Conservation (phyloP, 2,113 vertebrate genomes). For the Collichthys lucidus region DNA sequence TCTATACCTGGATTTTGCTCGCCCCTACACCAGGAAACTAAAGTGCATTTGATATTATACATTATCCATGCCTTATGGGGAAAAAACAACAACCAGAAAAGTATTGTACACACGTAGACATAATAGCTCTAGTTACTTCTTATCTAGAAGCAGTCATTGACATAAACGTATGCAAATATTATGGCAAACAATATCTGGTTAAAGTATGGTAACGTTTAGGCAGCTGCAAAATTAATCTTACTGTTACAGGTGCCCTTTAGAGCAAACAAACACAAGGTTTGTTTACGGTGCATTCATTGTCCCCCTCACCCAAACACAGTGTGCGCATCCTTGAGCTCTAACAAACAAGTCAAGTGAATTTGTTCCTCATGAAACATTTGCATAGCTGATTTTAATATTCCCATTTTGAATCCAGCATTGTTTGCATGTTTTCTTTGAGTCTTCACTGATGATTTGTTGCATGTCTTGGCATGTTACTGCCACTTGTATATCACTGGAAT, state of each 20-base stretch:
- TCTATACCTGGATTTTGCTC: slow-evolving; percentile 1
- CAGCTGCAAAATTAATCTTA: not conserved
- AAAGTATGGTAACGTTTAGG: too few species aligned
- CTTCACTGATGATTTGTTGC: not conserved
- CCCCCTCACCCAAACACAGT: not conserved
- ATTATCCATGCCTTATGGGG: not conserved
- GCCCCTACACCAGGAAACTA: not conserved
- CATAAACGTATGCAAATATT: too few species aligned
- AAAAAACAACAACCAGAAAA: too few species aligned
- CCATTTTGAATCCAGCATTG: not conserved
- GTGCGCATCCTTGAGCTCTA: not conserved
- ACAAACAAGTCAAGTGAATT: not conserved
- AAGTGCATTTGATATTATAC: not conserved
- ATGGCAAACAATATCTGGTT: not conserved
- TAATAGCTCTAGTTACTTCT: not conserved
- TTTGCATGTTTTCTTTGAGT: not conserved
- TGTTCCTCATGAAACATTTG: not conserved
- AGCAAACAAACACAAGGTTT: not conserved
- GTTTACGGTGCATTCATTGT: not conserved
- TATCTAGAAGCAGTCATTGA: too few species aligned
- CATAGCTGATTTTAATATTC: not conserved
- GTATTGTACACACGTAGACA: not conserved
- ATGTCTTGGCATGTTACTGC: not conserved
- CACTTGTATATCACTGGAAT: not conserved
- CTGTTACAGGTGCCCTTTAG: not conserved